These are phyloP conservation scores for Serripes groenlandicus DNA, from an alignment of 2,888 invertebrate genomes.

Conservation along the genomic window DNA sequence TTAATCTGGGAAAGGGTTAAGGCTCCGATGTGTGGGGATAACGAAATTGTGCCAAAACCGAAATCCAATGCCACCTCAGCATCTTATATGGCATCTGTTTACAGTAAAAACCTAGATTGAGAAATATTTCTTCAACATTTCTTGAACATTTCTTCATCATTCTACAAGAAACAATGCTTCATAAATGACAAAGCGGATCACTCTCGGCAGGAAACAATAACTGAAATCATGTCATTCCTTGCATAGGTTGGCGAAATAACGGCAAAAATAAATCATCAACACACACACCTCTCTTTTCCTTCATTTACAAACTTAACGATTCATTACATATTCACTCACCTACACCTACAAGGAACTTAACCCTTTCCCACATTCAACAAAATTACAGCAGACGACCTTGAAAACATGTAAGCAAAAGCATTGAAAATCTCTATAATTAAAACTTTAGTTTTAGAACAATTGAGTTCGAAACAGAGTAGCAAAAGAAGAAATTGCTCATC, in stretches of 20 bases:
- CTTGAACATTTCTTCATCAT: background rate
- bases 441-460: background rate
- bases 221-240: conserved; percentile 15
- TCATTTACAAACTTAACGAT: too few species aligned
- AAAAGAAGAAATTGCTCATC: background rate
- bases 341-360: background rate
- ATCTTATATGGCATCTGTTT: conserved; percentile 14
- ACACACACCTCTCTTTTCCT: background rate
- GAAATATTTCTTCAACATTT: conserved; percentile 13
- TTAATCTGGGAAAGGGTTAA: too few species aligned
- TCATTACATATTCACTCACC: too few species aligned
- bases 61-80: background rate
- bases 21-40: background rate
- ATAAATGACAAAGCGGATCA: conserved; percentile 18
- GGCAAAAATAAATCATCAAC: conserved; percentile 1
- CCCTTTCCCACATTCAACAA: background rate
- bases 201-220: background rate
- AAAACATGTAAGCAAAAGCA: background rate
- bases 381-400: background rate
- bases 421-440: background rate
- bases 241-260: conserved; percentile 2
- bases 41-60: background rate
- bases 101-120: conserved; percentile 13
- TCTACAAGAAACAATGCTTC: background rate
- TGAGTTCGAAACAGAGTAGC: background rate